Conservation (phyloP, 2,888 invertebrate species). For the Rhorus exstirpatorius region DNA sequence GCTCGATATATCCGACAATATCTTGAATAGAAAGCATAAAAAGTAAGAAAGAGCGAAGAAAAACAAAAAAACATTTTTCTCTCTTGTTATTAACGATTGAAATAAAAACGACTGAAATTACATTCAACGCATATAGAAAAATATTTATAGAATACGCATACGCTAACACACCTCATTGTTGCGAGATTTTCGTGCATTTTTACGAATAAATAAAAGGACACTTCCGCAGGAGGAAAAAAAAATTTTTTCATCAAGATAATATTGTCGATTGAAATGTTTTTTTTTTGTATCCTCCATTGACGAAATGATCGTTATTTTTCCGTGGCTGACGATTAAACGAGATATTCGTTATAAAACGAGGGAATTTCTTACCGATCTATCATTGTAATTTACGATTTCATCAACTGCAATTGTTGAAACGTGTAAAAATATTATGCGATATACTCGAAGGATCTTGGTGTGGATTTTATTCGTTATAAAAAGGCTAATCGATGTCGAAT, state of each 20-base stretch:
- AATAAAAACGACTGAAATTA: slow-evolving; percentile 54
- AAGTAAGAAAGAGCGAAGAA: too few relatives aligned
- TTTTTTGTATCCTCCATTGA: too few relatives aligned
- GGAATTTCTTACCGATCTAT: not conserved
- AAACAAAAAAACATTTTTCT: not conserved
- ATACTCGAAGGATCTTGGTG: not conserved
- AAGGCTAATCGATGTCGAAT: slow-evolving; percentile 28
- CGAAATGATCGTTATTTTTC: not conserved
- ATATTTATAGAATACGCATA: slow-evolving; percentile 15
- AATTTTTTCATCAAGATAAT: not conserved
- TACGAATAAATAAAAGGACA: slow-evolving; percentile 1
- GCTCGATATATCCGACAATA: slow-evolving; percentile 56
- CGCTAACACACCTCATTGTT: not conserved
- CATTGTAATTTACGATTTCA: slow-evolving; percentile 28
- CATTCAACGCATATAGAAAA: slow-evolving; percentile 16
- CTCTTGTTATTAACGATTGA: not conserved
- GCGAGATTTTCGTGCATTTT: slow-evolving; percentile 34
- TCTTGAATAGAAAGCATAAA: slow-evolving; percentile 24
- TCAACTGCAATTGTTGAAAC: slow-evolving; percentile 33
- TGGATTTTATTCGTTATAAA: slow-evolving; percentile 1
- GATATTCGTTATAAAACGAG: not conserved
- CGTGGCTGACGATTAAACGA: not conserved
- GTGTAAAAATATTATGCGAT: slow-evolving; percentile 49
- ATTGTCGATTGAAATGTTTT: not conserved
- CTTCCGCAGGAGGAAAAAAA: not conserved